Conservation (phyloP, 2,113 vertebrate genomes). For the Circaetus cinerascens region DNA sequence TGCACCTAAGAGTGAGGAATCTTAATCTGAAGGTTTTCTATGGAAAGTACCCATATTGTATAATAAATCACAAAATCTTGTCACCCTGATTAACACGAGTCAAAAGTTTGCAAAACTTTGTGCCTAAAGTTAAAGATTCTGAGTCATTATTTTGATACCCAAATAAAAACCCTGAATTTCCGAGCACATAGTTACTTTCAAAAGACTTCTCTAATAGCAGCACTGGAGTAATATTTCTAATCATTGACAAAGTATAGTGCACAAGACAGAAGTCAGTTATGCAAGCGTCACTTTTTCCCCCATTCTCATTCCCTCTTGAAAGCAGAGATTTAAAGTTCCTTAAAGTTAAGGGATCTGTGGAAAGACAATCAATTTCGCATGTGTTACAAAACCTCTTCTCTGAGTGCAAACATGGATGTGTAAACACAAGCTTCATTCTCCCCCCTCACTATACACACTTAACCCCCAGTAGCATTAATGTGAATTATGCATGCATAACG, state of each 20-base stretch:
- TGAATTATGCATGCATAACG: constrained; percentile 67
- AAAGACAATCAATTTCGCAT: neutral
- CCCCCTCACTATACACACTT: neutral
- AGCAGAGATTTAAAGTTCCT: neutral
- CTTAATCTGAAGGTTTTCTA: constrained; percentile 34
- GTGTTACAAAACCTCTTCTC: neutral
- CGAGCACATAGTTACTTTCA: neutral
- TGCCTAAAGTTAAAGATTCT: neutral
- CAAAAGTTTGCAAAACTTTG: neutral
- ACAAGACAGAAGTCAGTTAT: neutral
- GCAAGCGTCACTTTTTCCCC: neutral
- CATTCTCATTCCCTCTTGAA: neutral
- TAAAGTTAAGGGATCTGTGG: neutral
- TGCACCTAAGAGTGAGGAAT: constrained; percentile 54
- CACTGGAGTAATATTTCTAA: neutral
- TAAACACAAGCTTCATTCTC: neutral
- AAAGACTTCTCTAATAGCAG: neutral
- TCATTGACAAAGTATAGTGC: neutral
- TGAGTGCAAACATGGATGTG: neutral
- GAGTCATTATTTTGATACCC: neutral
- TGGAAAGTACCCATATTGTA: neutral
- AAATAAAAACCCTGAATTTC: neutral
- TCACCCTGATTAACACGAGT: neutral
- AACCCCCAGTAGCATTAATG: constrained; percentile 52
- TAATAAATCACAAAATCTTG: constrained; percentile 5